phyloP scores from a whole-genome alignment of 2,888 invertebrate genomes.

The Andrena flavipes region DNA sequence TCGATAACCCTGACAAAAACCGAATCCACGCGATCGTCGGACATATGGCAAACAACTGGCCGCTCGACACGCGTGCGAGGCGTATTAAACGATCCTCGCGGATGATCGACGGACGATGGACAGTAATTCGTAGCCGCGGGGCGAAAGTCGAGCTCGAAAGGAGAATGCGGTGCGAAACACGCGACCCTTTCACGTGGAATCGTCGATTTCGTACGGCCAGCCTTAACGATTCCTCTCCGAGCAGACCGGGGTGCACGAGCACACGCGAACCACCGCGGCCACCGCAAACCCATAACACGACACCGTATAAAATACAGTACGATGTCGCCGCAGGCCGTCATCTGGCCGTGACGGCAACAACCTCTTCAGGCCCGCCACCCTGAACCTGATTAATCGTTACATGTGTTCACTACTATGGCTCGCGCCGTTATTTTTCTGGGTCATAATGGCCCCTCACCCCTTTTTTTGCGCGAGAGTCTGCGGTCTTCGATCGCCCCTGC shows the following conservation, averaged over 20 bases:
- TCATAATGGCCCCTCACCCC: neutral
- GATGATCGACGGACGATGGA: neutral
- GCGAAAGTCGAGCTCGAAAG: conserved; percentile 15
- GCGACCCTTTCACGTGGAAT: neutral
- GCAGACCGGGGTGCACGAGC: conserved; percentile 46
- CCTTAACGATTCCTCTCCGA: conserved; percentile 32
- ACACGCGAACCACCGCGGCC: conserved; percentile 58
- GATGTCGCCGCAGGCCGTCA: conserved; percentile 78
- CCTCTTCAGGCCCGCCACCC: conserved; percentile 73
- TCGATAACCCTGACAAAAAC: conserved; percentile 17
- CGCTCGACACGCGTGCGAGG: conserved; percentile 11
- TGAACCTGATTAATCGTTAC: conserved; percentile 80
- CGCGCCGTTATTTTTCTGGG: conserved; percentile 55
- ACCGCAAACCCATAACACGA: conserved; percentile 78
- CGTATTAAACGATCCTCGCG: conserved; percentile 2
- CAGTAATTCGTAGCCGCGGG: conserved; percentile 10
- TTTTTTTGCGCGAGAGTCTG: conserved; percentile 33
- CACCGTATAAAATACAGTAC: conserved; percentile 79
- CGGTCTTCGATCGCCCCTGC: conserved; percentile 26
- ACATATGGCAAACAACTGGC: conserved; percentile 51
- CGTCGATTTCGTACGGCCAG: conserved; percentile 2
- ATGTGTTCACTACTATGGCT: conserved; percentile 69
- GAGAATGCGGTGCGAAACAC: neutral
- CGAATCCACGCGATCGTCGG: conserved; percentile 21
- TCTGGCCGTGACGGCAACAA: conserved; percentile 78